Evolutionary conservation across 2,888 invertebrate species (phyloP).

Genomic region (Heliconius aoede): DNA sequence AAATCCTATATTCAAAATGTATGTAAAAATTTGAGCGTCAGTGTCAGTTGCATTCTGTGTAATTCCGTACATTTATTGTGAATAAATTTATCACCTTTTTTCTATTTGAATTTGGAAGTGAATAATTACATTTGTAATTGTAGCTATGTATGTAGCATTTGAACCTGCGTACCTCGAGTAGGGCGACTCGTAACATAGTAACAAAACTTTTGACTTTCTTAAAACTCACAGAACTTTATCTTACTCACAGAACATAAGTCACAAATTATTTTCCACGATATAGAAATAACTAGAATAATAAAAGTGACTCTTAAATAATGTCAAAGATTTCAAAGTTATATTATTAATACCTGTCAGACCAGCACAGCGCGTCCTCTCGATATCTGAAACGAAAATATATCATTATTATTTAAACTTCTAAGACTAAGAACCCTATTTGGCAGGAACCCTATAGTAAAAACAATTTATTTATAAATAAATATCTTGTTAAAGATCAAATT

Average conservation of each 20-base stretch:
- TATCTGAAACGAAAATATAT: constrained; percentile 86
- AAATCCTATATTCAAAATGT: no score
- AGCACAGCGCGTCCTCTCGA: constrained; percentile 93
- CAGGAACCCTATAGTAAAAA: neutral
- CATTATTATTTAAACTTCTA: neutral
- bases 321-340: neutral
- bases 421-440: neutral
- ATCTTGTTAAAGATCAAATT: neutral
- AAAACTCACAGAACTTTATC: neutral
- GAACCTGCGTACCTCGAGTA: neutral
- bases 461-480: constrained; percentile 4
- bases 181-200: no score
- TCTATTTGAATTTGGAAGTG: neutral
- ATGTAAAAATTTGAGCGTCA: no score
- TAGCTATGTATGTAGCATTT: neutral
- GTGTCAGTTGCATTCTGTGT: neutral
- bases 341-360: constrained; percentile 92
- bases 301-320: neutral
- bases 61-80: neutral
- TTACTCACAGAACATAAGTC: neutral
- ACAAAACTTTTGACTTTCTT: neutral
- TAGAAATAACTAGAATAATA: neutral
- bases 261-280: neutral
- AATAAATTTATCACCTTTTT: neutral
- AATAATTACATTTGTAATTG: neutral